These are phyloP conservation scores for Meandrusa payeni DNA, from an alignment of 2,888 invertebrate species.

Conservation along the genomic window DNA sequence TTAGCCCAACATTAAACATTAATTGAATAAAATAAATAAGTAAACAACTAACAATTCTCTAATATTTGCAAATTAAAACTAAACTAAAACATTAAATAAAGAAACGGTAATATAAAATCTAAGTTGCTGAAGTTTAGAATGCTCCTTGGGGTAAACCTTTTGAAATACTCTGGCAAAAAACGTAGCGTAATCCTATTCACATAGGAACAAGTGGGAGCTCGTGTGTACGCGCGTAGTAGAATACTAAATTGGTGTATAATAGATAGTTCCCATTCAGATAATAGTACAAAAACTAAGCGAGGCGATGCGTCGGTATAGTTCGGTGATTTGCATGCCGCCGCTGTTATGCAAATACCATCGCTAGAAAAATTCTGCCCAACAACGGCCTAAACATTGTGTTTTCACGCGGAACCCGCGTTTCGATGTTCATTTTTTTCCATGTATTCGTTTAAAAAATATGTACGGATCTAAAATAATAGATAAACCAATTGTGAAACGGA, in stretches of 20 bases:
- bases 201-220: slow-evolving; percentile 1
- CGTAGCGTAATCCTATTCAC: background rate
- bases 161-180: too few relatives aligned
- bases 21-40: too few relatives aligned
- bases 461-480: slow-evolving; percentile 13
- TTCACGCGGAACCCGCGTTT: slow-evolving; percentile 24
- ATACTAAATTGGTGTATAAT: slow-evolving; percentile 17
- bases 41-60: too few relatives aligned
- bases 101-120: too few relatives aligned
- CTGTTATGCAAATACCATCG: slow-evolving; percentile 30
- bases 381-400: slow-evolving; percentile 30
- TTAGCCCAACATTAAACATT: too few relatives aligned
- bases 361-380: slow-evolving; percentile 28
- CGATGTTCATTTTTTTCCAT: slow-evolving; percentile 23
- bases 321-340: slow-evolving; percentile 26
- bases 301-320: slow-evolving; percentile 26
- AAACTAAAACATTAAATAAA: too few relatives aligned
- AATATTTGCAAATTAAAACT: too few relatives aligned
- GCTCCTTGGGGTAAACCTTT: slow-evolving; percentile 9
- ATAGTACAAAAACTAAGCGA: slow-evolving; percentile 21
- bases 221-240: background rate
- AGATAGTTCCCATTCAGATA: slow-evolving; percentile 22
- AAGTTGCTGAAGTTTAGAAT: too few relatives aligned
- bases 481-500: slow-evolving; percentile 16
- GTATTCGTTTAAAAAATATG: slow-evolving; percentile 6